phyloP scores from a whole-genome alignment of 2,888 invertebrate species.

The Coenonympha glycerion region DNA sequence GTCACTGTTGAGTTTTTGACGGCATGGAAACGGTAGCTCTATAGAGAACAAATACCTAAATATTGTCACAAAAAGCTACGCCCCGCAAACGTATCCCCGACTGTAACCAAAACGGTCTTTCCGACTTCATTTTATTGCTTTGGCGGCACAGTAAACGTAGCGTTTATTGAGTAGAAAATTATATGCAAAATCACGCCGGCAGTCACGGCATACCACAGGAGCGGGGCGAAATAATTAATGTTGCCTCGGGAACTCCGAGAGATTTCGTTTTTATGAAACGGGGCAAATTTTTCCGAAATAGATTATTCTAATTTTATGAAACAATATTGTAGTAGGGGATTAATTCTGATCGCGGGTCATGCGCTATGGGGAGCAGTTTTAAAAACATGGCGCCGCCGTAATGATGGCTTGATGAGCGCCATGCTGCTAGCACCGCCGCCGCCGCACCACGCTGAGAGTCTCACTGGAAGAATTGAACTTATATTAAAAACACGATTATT shows the following conservation, averaged over 20 bases:
- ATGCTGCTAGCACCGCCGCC: slow-evolving; percentile 41
- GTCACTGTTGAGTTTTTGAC: too few relatives aligned
- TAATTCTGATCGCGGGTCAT: slow-evolving; percentile 61
- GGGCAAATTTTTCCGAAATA: slow-evolving; percentile 41
- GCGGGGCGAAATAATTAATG: slow-evolving; percentile 60
- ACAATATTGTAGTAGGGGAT: slow-evolving; percentile 60
- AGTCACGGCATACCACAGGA: slow-evolving; percentile 51
- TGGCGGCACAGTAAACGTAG: slow-evolving; percentile 37
- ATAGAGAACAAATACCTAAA: too few relatives aligned
- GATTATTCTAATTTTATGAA: slow-evolving; percentile 54
- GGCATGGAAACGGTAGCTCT: too few relatives aligned
- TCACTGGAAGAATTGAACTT: too few relatives aligned
- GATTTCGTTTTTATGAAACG: slow-evolving; percentile 44
- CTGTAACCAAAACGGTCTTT: slow-evolving; percentile 10
- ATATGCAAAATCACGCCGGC: slow-evolving; percentile 70
- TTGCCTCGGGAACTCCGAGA: slow-evolving; percentile 47
- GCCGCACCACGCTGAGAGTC: too few relatives aligned
- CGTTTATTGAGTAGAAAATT: slow-evolving; percentile 68
- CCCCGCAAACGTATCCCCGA: too few relatives aligned
- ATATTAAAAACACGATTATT: too few relatives aligned
- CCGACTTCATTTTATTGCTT: slow-evolving; percentile 28
- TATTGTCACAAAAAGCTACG: too few relatives aligned
- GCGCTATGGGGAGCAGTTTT: slow-evolving; percentile 65
- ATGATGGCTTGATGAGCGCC: slow-evolving; percentile 70
- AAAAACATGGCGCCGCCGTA: slow-evolving; percentile 72